Evolutionary conservation across 2,888 invertebrate species (phyloP), one percentile per base, ranked within the genome.

Genomic region (Merodon equestris): DNA sequence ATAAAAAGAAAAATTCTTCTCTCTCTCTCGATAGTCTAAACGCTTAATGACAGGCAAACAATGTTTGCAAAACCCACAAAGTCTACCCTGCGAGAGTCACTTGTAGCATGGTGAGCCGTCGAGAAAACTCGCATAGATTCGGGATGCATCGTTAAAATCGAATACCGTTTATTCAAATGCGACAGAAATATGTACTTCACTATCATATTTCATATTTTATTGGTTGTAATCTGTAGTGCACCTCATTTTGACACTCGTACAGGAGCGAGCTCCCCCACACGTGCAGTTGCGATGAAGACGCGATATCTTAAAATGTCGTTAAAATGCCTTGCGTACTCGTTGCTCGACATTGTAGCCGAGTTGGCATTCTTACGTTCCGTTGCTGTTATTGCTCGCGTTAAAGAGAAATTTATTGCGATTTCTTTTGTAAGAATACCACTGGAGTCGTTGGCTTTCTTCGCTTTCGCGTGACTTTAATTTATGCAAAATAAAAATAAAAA

Each of bases 281-380:
- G 40, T n/a, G n/a, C n/a, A n/a, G n/a, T 19, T 42, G n/a, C 15
- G 12, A 18, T 48, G 17, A 58, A 42, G 50, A 13, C n/a, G 53
- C n/a, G 15, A 54, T 56, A 73, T 42, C 60, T 79, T 74, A 74
- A 79, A 79, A 38, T 45, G 40, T 60, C 79, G 64, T 74, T 74
- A 74, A 74, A 51, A 50, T 40, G 48, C 58, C 44, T 58, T 68
- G 38, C 53, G 34, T 63, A 51, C 10, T 36, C n/a, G n/a, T n/a
- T n/a, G n/a, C 44, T 66, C 66, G 44, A 75, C 66, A 66, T n/a
- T 61, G 76, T 72, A 61, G 45, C 50, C 38, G 58, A 66, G 38
- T 71, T 58, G 36, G 36, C 36, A 19, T 50, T 72, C 42, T 60
- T 60, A 42, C 58, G 44, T 51, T 12, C 9, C 44, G 4, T 34